Conservation (phyloP, 2,888 invertebrate genomes). For the Ectemnius continuus region DNA sequence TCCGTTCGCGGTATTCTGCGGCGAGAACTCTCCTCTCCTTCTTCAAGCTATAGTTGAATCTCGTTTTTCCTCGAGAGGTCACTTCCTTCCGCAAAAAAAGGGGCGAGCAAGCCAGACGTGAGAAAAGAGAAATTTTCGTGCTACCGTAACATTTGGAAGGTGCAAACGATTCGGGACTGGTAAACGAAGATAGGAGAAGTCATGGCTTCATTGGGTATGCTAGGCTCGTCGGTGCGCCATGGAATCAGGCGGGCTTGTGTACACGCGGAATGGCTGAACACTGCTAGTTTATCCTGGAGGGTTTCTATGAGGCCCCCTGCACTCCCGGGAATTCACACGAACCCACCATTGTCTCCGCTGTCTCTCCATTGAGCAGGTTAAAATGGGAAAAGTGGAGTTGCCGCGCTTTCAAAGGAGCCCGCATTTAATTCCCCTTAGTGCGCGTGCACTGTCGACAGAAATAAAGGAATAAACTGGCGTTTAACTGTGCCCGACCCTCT, state of each 20-base stretch:
- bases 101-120: too few species aligned
- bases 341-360: neutral
- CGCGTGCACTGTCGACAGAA: slow-evolving; percentile 1
- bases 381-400: neutral
- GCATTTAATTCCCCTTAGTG: neutral
- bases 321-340: neutral
- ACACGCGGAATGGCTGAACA: neutral
- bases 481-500: neutral
- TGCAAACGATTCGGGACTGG: neutral
- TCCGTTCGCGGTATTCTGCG: slow-evolving; percentile 2
- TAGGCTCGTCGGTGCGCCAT: neutral
- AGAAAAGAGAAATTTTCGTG: neutral
- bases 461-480: neutral
- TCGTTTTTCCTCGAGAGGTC: too few species aligned
- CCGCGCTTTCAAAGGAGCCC: neutral
- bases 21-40: neutral
- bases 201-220: neutral
- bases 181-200: neutral
- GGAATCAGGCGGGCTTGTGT: neutral
- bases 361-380: slow-evolving; percentile 2
- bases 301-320: neutral
- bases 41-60: too few species aligned
- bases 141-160: neutral
- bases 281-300: neutral
- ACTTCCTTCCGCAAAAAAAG: too few species aligned